A percentile compares a stretch with the other conserved stretches of the same genome.
phyloP scores from a whole-genome alignment of 2,797 vertebrate species.

The Toxotes lorentzi region DNA sequence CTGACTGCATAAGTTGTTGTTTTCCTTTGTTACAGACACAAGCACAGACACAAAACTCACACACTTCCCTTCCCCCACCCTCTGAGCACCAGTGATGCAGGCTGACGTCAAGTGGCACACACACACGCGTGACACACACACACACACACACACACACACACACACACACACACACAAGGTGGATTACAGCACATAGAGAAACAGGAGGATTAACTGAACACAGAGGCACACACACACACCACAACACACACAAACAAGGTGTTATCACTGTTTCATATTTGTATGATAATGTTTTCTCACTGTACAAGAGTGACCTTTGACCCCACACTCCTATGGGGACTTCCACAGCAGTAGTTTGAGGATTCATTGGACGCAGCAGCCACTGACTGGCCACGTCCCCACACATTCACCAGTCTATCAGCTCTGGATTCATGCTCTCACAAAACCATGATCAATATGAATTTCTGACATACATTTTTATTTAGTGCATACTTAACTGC shows the following conservation, averaged over 20 bases:
- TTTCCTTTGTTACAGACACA: conserved; percentile 20
- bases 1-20: neutral
- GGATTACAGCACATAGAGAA: conserved; percentile 73
- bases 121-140: conserved; percentile 36
- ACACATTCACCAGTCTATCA: neutral
- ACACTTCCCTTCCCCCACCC: conserved; percentile 27
- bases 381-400: neutral
- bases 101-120: conserved; percentile 55
- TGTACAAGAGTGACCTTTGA: conserved; percentile 45
- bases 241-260: conserved; percentile 36
- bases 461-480: neutral
- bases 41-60: conserved; percentile 5
- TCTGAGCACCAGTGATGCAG: conserved; percentile 32
- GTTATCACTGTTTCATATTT: conserved; percentile 54
- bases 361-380: neutral
- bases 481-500: neutral
- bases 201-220: conserved; percentile 65
- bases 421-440: neutral
- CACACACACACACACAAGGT: conserved; percentile 54
- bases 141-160: conserved; percentile 38
- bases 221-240: conserved; percentile 43
- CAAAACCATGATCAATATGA: neutral
- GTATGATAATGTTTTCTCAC: conserved; percentile 45
- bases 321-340: conserved; percentile 12
- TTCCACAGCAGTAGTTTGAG: neutral